These are phyloP conservation scores for Microcebus griseorufus DNA, from an alignment of 2,113 vertebrate species.

Conservation along the genomic window DNA sequence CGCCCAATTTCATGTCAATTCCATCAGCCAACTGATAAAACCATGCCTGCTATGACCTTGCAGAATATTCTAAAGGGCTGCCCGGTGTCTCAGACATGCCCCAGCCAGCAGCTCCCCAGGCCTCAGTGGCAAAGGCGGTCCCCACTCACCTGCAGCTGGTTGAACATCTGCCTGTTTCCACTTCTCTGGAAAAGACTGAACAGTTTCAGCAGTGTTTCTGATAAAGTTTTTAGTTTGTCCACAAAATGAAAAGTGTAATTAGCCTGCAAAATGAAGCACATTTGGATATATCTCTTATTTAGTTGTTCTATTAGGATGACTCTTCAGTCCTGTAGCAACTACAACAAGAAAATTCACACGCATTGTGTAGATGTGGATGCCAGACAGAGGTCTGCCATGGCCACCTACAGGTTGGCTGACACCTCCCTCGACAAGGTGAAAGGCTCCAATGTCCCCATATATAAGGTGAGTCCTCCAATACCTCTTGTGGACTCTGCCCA, in stretches of 20 bases:
- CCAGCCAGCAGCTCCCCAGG: rapidly evolving
- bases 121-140: neutral
- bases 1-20: rapidly evolving
- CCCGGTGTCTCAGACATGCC: neutral
- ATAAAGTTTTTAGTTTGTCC: constrained; percentile 80
- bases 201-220: constrained; percentile 76
- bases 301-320: rapidly evolving
- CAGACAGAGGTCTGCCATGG: neutral
- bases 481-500: neutral
- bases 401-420: rapidly evolving
- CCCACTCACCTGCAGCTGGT: constrained; percentile 79
- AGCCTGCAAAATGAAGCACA: constrained; percentile 71
- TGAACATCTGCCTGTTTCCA: constrained; percentile 61
- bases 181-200: constrained; percentile 69
- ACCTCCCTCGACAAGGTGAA: rapidly evolving
- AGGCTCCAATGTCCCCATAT: rapidly evolving
- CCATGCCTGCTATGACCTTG: rapidly evolving
- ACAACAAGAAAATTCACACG: neutral
- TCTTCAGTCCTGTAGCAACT: too few relatives aligned
- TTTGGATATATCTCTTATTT: rapidly evolving
- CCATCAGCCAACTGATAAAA: neutral
- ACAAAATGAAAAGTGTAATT: constrained; percentile 84
- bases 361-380: rapidly evolving
- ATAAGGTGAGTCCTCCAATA: rapidly evolving
- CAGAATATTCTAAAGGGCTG: neutral